These are phyloP conservation scores for Aleiodes testaceus DNA, from an alignment of 2,888 invertebrate species.

Conservation along the genomic window DNA sequence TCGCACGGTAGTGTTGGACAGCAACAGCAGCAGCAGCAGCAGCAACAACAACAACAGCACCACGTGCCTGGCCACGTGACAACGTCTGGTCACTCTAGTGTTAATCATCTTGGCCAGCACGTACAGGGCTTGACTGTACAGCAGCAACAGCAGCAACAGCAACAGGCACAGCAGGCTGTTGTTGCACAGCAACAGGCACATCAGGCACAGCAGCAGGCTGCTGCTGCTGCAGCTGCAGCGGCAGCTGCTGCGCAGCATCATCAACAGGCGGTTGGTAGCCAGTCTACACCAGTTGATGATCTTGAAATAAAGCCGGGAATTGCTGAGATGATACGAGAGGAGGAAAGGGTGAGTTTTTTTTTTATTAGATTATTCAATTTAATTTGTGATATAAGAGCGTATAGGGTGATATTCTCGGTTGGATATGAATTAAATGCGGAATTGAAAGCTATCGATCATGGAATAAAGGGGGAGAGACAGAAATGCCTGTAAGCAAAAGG, in stretches of 20 bases:
- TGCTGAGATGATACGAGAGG: constrained; percentile 97
- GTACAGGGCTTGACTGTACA: constrained; percentile 62
- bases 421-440: constrained; percentile 43
- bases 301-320: constrained; percentile 95
- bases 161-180: constrained; percentile 46
- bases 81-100: constrained; percentile 65
- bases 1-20: constrained; percentile 49
- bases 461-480: background rate
- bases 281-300: constrained; percentile 77
- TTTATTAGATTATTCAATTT: constrained; percentile 1
- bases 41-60: constrained; percentile 50
- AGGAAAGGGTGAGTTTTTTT: constrained; percentile 89
- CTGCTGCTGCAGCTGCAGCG: constrained; percentile 49
- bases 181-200: constrained; percentile 55
- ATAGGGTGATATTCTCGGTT: constrained; percentile 7
- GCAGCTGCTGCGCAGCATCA: constrained; percentile 56
- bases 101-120: constrained; percentile 67
- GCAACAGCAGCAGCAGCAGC: too few relatives aligned
- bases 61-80: constrained; percentile 70
- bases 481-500: background rate
- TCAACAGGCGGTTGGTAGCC: constrained; percentile 55
- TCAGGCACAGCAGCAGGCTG: constrained; percentile 52
- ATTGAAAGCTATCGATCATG: constrained; percentile 45
- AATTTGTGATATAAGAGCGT: background rate
- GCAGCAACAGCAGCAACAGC: constrained; percentile 60